Evolutionary conservation across 2,797 vertebrate genomes (phyloP).

Genomic region (Tapera naevia): DNA sequence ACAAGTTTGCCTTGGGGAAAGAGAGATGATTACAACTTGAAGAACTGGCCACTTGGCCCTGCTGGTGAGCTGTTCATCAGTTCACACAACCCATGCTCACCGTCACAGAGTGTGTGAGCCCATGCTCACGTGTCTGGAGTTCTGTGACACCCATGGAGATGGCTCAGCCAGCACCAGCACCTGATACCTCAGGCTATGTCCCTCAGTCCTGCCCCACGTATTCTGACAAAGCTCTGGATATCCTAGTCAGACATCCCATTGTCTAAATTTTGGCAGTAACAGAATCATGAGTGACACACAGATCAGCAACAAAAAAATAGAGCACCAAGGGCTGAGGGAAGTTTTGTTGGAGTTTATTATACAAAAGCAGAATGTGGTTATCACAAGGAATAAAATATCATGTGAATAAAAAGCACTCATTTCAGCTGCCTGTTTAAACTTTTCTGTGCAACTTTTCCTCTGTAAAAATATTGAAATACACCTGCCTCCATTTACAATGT

Average conservation of each 20-base stretch:
- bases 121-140: background rate
- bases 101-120: background rate
- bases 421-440: slow-evolving; percentile 23
- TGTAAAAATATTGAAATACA: background rate
- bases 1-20: background rate
- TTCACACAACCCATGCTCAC: background rate
- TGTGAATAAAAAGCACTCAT: slow-evolving; percentile 9
- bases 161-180: background rate
- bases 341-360: background rate
- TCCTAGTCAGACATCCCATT: background rate
- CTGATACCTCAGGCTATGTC: background rate
- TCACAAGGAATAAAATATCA: slow-evolving; percentile 50
- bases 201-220: background rate
- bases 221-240: background rate
- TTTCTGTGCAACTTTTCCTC: background rate
- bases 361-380: slow-evolving; percentile 21
- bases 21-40: background rate
- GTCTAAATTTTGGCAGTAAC: background rate
- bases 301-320: background rate
- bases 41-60: background rate
- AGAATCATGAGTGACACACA: background rate
- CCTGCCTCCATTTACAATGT: background rate
- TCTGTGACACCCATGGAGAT: background rate
- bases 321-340: background rate
- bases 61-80: background rate